Base-by-base conservation (phyloP, 1,140 invertebrate species). In the Drosophila jambulina region DNA sequence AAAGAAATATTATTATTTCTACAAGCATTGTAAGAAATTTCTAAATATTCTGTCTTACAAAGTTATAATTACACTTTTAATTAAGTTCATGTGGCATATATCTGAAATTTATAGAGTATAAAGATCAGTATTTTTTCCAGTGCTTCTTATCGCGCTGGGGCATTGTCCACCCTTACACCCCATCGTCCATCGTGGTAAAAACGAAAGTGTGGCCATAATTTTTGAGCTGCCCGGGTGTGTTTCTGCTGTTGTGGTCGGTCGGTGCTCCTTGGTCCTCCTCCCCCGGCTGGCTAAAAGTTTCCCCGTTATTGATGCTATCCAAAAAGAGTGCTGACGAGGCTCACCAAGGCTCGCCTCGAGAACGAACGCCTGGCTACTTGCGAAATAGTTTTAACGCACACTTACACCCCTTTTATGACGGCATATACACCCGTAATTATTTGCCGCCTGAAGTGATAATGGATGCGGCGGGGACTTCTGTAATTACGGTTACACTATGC, bases 121-220 rank as follows among this genome's bases (percentile, higher is more conserved):
- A 3, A 17, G 12, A 54, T 3, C 1, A 5, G 1, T 34, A 8
- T 68, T 38, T 45, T 36, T n/a, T 0, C 8, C 21, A 54, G 67
- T 70, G 67, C 15, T 32, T 79, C 76, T 78, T 72, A 75, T 78
- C 76, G 53, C 57, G 17, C 45, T 59, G 45, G 56, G 67, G 36
- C 67, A 72, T 51, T 78, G 67, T 65, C 68, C 59, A 62, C 49
- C 49, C 48, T 34, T 19, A 1, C n/a, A 46, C 10, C 27, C 17
- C 23, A 23, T 5, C 21, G 36, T 21, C 13, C 40, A 17, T 21
- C 13, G 56, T 32, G 58, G 49, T 70, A 84, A 88, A 83, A 88
- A 75, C 36, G 74, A 88, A 87, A 87, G 83, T 87, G 83, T 87
- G 68, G 76, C 80, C 68, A 87, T 87, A 87, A 87, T 87, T 86